Base-by-base conservation (phyloP, 2,888 invertebrate species). In the Pherbina coryleti region DNA sequence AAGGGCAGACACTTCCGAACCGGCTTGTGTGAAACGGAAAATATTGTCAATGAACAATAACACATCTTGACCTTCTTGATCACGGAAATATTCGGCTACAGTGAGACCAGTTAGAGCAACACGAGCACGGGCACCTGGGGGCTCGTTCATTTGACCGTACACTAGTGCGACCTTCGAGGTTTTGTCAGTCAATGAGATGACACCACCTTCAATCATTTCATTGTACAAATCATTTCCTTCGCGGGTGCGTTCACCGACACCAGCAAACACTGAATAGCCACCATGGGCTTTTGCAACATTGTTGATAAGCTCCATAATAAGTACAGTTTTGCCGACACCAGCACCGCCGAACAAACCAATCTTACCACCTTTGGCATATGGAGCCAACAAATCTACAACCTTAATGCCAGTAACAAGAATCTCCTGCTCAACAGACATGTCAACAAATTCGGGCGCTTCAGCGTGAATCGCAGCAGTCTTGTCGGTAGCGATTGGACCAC, bases 231-330 rank as follows among this genome's bases (percentile, higher is more conserved):
- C 97, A 89, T 98, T 98, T 81, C 97, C 97, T 90, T 98, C 97
- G 86, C 97, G 95, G 34, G 97, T 98, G 86, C 98, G 93, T 90
- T 98, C 97, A 67, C 97, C 97, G n/a, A 97, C 98, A 82, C 98
- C 97, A 82, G 97, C 97, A 87, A 98, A 97, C 82, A 97, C 97
- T 0, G 97, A 97, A 91, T 96, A 98, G 92, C 97, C 97, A 92
- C 97, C 97, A 89, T 98, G 97, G 84, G 97, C 97, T 90, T 97
- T 97, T 83, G 97, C 97, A 64, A 98, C 95, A 88, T 97, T 98
- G 93, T 97, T 97, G 87, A 97, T 97, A 86, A 97, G 92, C 90
- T 97, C 97, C 97, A 98, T 97, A 90, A 98, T 98, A 83, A 97
- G 92, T 90, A 97, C 97, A 87, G 97, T 98, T 91, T 97, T 97